These are phyloP conservation scores for Tachysurus vachellii DNA, from an alignment of 2,113 vertebrate species.

Conservation along the genomic window DNA sequence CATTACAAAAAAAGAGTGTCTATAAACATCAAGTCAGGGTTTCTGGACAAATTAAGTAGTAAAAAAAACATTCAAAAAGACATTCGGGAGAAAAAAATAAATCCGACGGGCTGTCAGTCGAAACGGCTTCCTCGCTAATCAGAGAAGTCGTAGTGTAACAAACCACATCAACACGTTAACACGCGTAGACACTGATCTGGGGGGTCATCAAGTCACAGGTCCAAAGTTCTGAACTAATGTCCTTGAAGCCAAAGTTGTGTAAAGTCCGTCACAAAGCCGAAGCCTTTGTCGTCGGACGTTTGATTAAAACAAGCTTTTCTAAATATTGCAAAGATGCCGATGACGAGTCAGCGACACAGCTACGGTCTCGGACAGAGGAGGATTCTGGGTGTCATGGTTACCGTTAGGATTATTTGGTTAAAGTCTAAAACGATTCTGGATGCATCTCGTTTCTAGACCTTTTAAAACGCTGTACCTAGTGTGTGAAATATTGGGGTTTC, in stretches of 20 bases:
- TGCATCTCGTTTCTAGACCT: neutral
- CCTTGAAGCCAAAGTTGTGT: too few species aligned
- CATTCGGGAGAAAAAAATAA: neutral
- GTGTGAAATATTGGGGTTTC: neutral
- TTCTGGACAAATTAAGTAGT: neutral
- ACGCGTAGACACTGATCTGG: constrained; percentile 17
- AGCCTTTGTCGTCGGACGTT: too few species aligned
- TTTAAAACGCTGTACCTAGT: neutral
- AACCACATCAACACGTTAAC: constrained; percentile 13
- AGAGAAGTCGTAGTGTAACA: constrained; percentile 4
- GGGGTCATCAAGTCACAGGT: constrained; percentile 1
- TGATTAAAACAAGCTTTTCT: neutral
- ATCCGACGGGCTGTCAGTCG: neutral
- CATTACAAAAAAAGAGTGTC: constrained; percentile 31
- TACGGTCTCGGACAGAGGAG: neutral
- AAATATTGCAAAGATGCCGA: neutral
- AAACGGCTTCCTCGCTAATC: neutral
- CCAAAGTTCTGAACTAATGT: neutral
- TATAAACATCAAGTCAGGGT: constrained; percentile 41
- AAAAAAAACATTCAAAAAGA: too few species aligned
- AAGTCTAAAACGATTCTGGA: neutral
- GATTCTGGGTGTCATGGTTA: neutral
- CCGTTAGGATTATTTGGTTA: too few species aligned
- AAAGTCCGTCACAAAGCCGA: neutral
- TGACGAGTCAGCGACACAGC: too few species aligned